A percentile compares a stretch with the other conserved stretches of the same genome.
These are phyloP conservation scores for Drosophila micromelanica DNA, from an alignment of 1,140 invertebrate species.

Conservation along the genomic window DNA sequence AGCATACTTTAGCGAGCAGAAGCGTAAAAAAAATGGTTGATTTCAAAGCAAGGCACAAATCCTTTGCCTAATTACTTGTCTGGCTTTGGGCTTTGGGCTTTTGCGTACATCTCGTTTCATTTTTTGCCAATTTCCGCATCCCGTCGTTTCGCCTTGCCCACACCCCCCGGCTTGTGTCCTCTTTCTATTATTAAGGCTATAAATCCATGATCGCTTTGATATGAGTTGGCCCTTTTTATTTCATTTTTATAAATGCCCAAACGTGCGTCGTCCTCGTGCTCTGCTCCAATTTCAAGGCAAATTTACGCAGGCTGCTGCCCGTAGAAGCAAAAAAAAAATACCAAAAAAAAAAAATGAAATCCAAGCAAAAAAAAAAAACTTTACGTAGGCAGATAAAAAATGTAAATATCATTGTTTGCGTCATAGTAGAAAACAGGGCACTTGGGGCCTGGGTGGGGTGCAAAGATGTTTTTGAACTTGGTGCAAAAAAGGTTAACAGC, in stretches of 20 bases:
- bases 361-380: constrained; percentile 9
- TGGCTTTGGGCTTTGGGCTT: constrained; percentile 51
- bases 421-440: constrained; percentile 47
- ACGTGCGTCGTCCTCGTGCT: constrained; percentile 54
- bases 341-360: constrained; percentile 58
- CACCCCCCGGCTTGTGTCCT: not conserved
- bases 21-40: constrained; percentile 29
- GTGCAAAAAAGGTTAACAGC: constrained; percentile 78
- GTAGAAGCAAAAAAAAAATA: constrained; percentile 28
- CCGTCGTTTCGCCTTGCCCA: constrained; percentile 6
- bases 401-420: constrained; percentile 82
- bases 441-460: constrained; percentile 14
- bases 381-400: constrained; percentile 71
- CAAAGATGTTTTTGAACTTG: constrained; percentile 56
- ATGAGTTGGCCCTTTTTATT: constrained; percentile 70
- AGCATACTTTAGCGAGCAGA: constrained; percentile 41
- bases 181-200: constrained; percentile 79
- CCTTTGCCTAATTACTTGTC: constrained; percentile 81
- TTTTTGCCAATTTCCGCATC: constrained; percentile 47
- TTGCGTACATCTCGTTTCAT: constrained; percentile 33
- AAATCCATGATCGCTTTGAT: constrained; percentile 83
- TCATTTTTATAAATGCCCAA: constrained; percentile 70
- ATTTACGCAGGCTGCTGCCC: constrained; percentile 44
- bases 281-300: constrained; percentile 75
- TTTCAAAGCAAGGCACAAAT: constrained; percentile 57